Evolutionary conservation across 2,797 vertebrate genomes (phyloP), one percentile per base, ranked within the genome.

Genomic region (Lutjanus campechanus): DNA sequence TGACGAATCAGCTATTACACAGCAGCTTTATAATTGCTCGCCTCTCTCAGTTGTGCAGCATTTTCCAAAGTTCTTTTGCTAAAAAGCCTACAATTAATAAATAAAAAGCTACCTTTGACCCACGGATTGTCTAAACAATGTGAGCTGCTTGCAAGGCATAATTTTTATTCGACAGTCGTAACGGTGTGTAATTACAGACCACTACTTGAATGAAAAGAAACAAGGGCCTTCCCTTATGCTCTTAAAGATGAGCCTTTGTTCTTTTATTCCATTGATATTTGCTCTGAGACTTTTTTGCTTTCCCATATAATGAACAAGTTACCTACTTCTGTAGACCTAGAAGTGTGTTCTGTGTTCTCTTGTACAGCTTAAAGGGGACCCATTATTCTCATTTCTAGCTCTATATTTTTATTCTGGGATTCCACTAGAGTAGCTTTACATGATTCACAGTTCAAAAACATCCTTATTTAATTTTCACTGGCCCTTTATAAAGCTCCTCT

Each of bases 101-200:
- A 73, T 62, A 71, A 68, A 85, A 83, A 72, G 41, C 36, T 49
- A 49, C 67, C 66, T 75, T 51, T 86, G 77, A 85, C 82, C 79
- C 17, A 1, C 53, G 5, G 22, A 64, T 51, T 78, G 59, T 66
- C 29, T 36, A 49, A 76, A 86, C 76, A 88, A 81, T 54, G 36
- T 11, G 7, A 80, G 58, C 36, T 56, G 69, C 72, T 81, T 69
- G 60, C 16, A 7, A 6, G 11, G 61, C 22, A 11, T 29, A 25
- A 47, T 69, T 70, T 76, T 46, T 20, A 84, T 72, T 77, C 7
- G 0, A 53, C 49, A 43, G 12, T 63, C 66, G 15, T 47, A 73
- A 74, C 10, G 56, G 65, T 62, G 62, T 62, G 20, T 69, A 83
- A 90, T 84, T 80, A 79, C 58, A 83, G 7, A 64, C 47, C 50